Percentiles rank a stretch among this genome's conserved stretches.
phyloP scores from a whole-genome alignment of 92 coral and sea anemone species.

The Phenganax stokvisi region DNA sequence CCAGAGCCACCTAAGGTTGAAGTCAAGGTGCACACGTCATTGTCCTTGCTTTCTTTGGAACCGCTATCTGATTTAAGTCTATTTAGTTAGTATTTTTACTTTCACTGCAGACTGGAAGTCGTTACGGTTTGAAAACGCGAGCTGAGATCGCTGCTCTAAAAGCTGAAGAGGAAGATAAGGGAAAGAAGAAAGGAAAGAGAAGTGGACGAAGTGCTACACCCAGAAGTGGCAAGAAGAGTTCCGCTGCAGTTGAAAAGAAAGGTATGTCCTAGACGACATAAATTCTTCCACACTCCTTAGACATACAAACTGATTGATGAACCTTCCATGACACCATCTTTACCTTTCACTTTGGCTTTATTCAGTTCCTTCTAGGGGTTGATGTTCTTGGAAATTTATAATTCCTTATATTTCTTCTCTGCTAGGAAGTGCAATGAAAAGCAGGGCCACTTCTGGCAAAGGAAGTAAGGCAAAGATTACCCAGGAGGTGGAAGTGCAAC shows the following conservation, averaged over 20 bases:
- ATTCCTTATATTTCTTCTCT: neutral
- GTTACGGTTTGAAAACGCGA: conserved; percentile 90
- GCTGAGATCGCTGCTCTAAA: conserved; percentile 76
- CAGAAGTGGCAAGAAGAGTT: conserved; percentile 67
- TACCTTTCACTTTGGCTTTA: neutral
- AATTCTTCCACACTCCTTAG: neutral
- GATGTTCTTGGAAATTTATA: neutral
- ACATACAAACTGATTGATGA: neutral
- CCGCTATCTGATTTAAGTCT: neutral
- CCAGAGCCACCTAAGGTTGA: conserved; percentile 68
- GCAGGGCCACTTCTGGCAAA: conserved; percentile 52
- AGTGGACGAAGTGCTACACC: conserved; percentile 60
- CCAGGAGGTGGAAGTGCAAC: conserved; percentile 50
- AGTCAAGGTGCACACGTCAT: conserved; percentile 45
- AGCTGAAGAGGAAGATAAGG: conserved; percentile 93
- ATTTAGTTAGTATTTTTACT: neutral
- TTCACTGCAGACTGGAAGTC: conserved; percentile 52
- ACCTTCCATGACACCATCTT: neutral
- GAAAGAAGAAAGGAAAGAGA: conserved; percentile 69
- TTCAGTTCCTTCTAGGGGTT: neutral
- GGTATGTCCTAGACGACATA: conserved; percentile 9
- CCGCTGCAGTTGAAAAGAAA: conserved; percentile 57
- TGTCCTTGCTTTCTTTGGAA: neutral
- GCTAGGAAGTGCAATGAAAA: conserved; percentile 71
- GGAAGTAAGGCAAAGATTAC: conserved; percentile 51